Conservation (phyloP, 2,888 invertebrate genomes). For the Pristionchus mayeri region DNA sequence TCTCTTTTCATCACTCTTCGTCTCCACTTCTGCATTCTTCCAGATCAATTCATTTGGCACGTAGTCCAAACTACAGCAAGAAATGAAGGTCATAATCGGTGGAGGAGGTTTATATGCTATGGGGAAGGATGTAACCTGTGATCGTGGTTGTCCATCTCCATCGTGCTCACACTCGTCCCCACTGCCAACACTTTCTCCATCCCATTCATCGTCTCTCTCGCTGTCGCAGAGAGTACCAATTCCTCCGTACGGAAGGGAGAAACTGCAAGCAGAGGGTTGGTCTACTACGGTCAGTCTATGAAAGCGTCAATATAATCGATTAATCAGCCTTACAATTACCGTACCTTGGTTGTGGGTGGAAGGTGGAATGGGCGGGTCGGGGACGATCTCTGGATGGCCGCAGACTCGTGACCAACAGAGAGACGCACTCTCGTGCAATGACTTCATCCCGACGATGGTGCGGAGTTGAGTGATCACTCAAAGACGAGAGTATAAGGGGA, state of each 20-base stretch:
- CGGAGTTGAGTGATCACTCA: conserved; percentile 49
- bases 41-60: conserved; percentile 19
- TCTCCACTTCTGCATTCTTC: conserved; percentile 22
- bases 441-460: conserved; percentile 52
- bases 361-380: conserved; percentile 35
- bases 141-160: conserved; percentile 42
- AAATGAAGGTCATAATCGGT: neutral
- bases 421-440: conserved; percentile 50
- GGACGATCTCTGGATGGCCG: conserved; percentile 31
- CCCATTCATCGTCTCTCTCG: conserved; percentile 33
- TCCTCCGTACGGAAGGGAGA: conserved; percentile 21
- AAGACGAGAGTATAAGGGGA: neutral
- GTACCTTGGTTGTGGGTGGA: neutral
- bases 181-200: conserved; percentile 6
- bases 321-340: neutral
- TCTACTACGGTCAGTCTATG: too few species aligned
- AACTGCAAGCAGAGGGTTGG: neutral
- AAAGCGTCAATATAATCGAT: too few species aligned
- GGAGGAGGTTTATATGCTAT: too few species aligned
- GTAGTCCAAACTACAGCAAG: conserved; percentile 7
- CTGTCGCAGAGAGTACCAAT: neutral
- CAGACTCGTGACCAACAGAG: conserved; percentile 47
- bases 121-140: neutral
- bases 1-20: conserved; percentile 15
- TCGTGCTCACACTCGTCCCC: neutral